Evolutionary conservation across 2,888 invertebrate species (phyloP).

Genomic region (Julus scanicus): DNA sequence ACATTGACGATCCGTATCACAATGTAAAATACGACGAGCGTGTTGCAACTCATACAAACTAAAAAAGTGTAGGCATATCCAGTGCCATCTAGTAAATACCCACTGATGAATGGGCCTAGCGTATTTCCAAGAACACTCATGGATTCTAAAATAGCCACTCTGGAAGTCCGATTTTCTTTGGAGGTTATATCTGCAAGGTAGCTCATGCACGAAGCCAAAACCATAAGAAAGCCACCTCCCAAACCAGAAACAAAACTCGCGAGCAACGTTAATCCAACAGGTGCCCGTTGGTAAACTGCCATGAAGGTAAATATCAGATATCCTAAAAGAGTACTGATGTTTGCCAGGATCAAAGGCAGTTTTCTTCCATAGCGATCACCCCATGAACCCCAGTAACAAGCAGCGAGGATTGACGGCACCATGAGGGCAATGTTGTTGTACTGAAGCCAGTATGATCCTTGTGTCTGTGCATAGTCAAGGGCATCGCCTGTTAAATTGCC

Average conservation of each 20-base stretch:
- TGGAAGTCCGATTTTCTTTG: constrained; percentile 38
- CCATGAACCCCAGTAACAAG: constrained; percentile 60
- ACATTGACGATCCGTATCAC: constrained; percentile 62
- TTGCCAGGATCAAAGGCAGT: constrained; percentile 66
- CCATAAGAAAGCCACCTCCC: constrained; percentile 52
- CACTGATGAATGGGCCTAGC: constrained; percentile 53
- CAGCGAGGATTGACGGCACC: constrained; percentile 51
- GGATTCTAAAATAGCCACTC: constrained; percentile 54
- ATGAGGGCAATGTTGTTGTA: constrained; percentile 55
- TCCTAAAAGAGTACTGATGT: constrained; percentile 65
- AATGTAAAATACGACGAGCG: constrained; percentile 65
- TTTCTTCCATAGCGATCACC: constrained; percentile 67
- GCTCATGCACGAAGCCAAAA: constrained; percentile 53
- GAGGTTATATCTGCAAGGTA: constrained; percentile 53
- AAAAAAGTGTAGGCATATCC: constrained; percentile 64
- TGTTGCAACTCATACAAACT: constrained; percentile 63
- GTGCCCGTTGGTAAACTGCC: constrained; percentile 60
- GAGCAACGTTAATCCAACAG: constrained; percentile 43
- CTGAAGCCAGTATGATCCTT: constrained; percentile 53
- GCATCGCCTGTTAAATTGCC: constrained; percentile 35
- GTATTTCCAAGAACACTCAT: constrained; percentile 54
- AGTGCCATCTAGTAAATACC: constrained; percentile 48
- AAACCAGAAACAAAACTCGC: constrained; percentile 52
- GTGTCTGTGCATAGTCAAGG: constrained; percentile 51
- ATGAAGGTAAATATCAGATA: constrained; percentile 64